Conservation (phyloP, 2,888 invertebrate genomes). For the Melanotus villosus region DNA sequence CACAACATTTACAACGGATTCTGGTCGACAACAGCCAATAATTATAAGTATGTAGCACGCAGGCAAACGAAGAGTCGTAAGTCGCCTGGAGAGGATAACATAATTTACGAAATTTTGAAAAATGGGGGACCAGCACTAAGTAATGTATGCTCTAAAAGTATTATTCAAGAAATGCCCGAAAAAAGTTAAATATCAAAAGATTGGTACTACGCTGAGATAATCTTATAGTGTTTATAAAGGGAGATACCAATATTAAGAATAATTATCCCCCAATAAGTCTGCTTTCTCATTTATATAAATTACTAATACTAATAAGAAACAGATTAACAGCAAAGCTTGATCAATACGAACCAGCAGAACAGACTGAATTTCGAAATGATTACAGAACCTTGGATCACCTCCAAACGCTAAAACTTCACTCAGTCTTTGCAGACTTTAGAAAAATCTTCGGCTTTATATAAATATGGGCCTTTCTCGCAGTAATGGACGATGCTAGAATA, state of each 20-base stretch:
- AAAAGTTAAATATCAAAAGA: not conserved
- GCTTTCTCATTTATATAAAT: constrained; percentile 3
- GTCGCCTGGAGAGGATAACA: not conserved
- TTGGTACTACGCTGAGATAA: not conserved
- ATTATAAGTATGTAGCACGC: not conserved
- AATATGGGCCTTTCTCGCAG: constrained; percentile 13
- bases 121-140: not conserved
- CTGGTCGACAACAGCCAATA: not conserved
- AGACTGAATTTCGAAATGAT: constrained; percentile 2
- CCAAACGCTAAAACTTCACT: not conserved
- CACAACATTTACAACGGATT: not conserved
- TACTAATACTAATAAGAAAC: constrained; percentile 3
- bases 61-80: not conserved
- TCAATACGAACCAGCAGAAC: too few relatives aligned
- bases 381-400: too few relatives aligned
- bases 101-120: constrained; percentile 1
- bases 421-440: constrained; percentile 12
- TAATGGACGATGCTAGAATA: constrained; percentile 8
- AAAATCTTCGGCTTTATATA: not conserved
- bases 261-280: not conserved
- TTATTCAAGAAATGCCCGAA: constrained; percentile 1
- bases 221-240: not conserved
- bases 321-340: not conserved
- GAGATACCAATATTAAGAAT: not conserved
- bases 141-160: not conserved